These are phyloP conservation scores for Chaetops frenatus DNA, from an alignment of 2,113 vertebrate genomes.

Conservation along the genomic window DNA sequence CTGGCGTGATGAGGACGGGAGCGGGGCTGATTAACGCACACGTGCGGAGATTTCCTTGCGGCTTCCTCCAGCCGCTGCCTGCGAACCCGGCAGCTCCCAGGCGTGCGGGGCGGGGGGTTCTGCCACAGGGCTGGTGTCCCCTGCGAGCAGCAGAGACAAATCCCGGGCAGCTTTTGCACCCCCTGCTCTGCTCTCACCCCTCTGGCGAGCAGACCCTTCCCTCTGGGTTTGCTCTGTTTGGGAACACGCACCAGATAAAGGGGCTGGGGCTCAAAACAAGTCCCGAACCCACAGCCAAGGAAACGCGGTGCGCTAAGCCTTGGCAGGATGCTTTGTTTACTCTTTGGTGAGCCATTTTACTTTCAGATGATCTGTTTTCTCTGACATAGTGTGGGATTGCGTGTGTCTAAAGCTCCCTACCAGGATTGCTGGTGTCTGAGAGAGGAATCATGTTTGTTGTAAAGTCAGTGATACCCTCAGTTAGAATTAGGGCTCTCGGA, in stretches of 20 bases:
- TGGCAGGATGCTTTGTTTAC: neutral
- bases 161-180: rapidly evolving
- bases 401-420: neutral
- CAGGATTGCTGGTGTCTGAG: neutral
- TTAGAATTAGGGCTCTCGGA: neutral
- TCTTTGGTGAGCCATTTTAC: neutral
- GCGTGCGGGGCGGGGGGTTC: rapidly evolving
- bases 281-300: neutral
- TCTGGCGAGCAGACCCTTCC: rapidly evolving
- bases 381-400: neutral
- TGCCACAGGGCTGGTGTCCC: neutral
- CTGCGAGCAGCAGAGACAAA: rapidly evolving
- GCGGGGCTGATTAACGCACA: neutral
- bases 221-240: neutral
- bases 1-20: neutral
- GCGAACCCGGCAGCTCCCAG: rapidly evolving
- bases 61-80: neutral
- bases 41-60: neutral
- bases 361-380: neutral
- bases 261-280: neutral
- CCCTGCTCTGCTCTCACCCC: neutral
- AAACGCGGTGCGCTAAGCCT: rapidly evolving
- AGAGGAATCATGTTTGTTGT: neutral
- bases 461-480: neutral
- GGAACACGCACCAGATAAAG: neutral